Conservation (phyloP, 2,797 vertebrate species). For the Clamator glandarius region DNA sequence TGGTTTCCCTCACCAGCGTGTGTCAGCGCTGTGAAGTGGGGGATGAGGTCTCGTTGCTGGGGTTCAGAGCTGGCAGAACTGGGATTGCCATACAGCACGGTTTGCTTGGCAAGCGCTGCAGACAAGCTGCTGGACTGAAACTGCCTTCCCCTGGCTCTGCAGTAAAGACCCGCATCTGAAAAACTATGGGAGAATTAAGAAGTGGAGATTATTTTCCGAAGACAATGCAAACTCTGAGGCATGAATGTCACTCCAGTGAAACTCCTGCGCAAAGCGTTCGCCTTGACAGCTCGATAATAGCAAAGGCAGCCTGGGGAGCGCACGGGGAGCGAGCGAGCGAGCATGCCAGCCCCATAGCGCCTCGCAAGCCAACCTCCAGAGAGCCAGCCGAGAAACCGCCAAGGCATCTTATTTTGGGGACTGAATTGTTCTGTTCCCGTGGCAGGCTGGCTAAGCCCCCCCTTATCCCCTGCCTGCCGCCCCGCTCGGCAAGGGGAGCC, state of each 20-base stretch:
- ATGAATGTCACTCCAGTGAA: background rate
- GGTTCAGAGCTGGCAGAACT: background rate
- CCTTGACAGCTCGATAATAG: background rate
- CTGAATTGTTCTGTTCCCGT: background rate
- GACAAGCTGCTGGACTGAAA: fast-evolving
- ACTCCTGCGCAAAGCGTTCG: background rate
- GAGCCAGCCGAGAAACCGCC: background rate
- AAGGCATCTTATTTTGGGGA: background rate
- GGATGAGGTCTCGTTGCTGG: fast-evolving
- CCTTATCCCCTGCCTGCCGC: background rate
- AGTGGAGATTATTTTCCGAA: background rate
- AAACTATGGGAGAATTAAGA: fast-evolving
- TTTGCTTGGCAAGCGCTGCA: fast-evolving
- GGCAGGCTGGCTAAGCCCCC: background rate
- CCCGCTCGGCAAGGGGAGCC: background rate
- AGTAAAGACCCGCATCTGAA: background rate
- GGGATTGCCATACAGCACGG: fast-evolving
- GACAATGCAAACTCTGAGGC: conserved; percentile 25
- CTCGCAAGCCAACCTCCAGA: background rate
- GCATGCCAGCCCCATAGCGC: background rate
- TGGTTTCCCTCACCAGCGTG: background rate
- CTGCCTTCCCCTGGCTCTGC: background rate
- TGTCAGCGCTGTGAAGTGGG: background rate
- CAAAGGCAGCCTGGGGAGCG: background rate
- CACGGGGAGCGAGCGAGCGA: background rate